Evolutionary conservation across 2,888 invertebrate species (phyloP).

Genomic region (Cryptocephalus primarius): DNA sequence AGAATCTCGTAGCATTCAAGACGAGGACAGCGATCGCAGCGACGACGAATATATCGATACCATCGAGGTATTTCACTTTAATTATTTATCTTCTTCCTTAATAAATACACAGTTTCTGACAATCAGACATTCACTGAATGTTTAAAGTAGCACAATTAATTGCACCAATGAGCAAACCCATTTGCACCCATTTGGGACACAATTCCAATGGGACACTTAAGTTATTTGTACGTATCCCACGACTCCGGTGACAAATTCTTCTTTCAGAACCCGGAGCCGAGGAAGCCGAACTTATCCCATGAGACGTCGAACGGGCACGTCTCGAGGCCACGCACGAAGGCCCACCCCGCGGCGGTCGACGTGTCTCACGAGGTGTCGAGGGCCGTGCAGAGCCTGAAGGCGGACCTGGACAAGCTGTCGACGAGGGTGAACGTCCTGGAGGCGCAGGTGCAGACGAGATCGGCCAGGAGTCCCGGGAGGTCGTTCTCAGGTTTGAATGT

Average conservation of each 20-base stretch:
- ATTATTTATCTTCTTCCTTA: too few relatives aligned
- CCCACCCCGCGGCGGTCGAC: conserved; percentile 26
- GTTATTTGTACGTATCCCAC: background rate
- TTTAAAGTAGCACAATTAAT: too few relatives aligned
- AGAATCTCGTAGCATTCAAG: conserved; percentile 19
- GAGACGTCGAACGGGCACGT: conserved; percentile 24
- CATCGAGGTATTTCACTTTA: conserved; percentile 50
- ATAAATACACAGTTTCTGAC: too few relatives aligned
- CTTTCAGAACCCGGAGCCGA: conserved; percentile 27
- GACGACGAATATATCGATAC: conserved; percentile 77
- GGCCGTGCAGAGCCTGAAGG: conserved; percentile 39
- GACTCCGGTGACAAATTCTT: background rate
- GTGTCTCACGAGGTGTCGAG: conserved; percentile 40
- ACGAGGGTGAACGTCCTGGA: conserved; percentile 38
- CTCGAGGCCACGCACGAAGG: conserved; percentile 23
- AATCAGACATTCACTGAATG: too few relatives aligned
- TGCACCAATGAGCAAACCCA: too few relatives aligned
- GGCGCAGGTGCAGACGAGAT: conserved; percentile 20
- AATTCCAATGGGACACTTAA: background rate
- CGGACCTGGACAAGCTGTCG: conserved; percentile 39
- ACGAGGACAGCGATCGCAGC: conserved; percentile 49
- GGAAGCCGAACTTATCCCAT: conserved; percentile 19
- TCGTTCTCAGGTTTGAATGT: conserved; percentile 25
- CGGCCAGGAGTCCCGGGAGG: conserved; percentile 12
- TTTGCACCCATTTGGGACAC: too few relatives aligned